Conservation (phyloP, 2,888 invertebrate species). For the Archips crataeganus region DNA sequence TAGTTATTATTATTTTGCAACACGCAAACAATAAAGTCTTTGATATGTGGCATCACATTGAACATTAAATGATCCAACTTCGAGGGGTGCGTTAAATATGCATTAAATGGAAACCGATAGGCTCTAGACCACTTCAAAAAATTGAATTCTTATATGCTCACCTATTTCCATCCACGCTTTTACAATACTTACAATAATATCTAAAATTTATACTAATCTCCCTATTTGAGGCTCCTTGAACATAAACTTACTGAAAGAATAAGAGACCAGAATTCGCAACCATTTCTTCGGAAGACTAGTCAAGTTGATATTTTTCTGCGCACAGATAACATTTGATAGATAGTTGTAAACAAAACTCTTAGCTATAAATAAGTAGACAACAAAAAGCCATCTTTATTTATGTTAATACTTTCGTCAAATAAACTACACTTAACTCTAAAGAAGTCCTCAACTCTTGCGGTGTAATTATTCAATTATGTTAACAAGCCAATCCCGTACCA, state of each 20-base stretch:
- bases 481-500: constrained; percentile 31
- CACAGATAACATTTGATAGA: not conserved
- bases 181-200: not conserved
- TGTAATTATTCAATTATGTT: constrained; percentile 41
- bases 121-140: not conserved
- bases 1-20: not conserved
- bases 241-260: not conserved
- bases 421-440: constrained; percentile 18
- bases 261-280: not conserved
- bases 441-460: constrained; percentile 3
- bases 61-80: not conserved
- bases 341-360: not conserved
- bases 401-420: constrained; percentile 21
- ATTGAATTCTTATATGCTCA: not conserved
- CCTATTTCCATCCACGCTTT: not conserved
- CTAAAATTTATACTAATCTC: not conserved
- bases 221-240: not conserved
- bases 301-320: not conserved
- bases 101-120: not conserved
- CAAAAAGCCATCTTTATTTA: constrained; percentile 6
- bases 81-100: not conserved
- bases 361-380: not conserved
- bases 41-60: not conserved
- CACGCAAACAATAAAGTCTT: not conserved
- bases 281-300: not conserved